Base-by-base conservation (phyloP, 2,888 invertebrate species). In the Hirtodrosophila confusa region DNA sequence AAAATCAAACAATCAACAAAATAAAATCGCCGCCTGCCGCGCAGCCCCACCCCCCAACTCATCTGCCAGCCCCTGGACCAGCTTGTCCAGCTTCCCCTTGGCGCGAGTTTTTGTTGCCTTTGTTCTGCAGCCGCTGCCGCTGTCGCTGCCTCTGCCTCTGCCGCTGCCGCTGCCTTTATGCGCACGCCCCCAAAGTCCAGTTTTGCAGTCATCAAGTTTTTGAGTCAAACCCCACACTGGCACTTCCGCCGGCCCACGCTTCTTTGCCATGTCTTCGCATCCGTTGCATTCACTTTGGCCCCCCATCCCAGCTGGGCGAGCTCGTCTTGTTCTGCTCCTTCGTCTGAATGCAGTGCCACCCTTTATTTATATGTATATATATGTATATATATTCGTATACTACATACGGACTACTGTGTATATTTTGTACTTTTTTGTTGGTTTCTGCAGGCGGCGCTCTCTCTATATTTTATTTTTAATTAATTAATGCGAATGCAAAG, bases 401-500 rank as follows among this genome's bases (percentile, higher is more conserved):
- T 17, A 17, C 17, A 17, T 17, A 17, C 17, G 17, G 17, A 17
- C 17, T 55, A 17, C 37, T 49, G 41, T 49, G 24, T 9, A 29
- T 49, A 9, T 37, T 36, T 2, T 60, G 23, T 47, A 27, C 53
- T 44, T 36, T 47, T 23, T 57, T 55, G 48, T 58, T 53, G 53
- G 50, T 50, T 65, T 74, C 57, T 73, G 74, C 66, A 73, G 61
- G 74, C 74, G 62, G 57, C 68, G 12, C 33, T 51, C 45, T 75
- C 76, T 75, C 60, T 84, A 82, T 88, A 75, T 88, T 88, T 88
- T 88, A 83, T 88, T 88, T 89, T 89, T 89, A 88, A 88, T 88
- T 89, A 89, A 89, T 88, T 88, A 89, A 89, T 88, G 89, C 80
- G 89, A 89, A 88, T 84, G 89, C 86, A 89, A 88, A 87, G 88